Evolutionary conservation across 2,888 invertebrate species (phyloP), one percentile per base, ranked within the genome.

Genomic region (Scaptomyza polygonia): DNA sequence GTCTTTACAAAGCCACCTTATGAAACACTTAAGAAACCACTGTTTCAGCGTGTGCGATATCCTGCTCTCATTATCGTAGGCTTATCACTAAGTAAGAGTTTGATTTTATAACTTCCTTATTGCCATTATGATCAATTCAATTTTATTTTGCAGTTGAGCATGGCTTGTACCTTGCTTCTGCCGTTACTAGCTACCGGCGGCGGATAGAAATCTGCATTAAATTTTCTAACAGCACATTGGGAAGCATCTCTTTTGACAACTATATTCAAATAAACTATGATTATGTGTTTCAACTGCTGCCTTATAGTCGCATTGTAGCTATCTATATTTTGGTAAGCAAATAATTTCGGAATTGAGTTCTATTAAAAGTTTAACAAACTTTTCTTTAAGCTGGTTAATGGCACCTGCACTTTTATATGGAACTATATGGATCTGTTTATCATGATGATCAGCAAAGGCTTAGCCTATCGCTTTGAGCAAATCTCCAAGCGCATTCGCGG

Each of bases 381-480:
- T 12, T 5, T 16, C 0, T 5, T 14, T 1, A 36, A 90, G 90
- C 9, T 86, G 1, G 43, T 83, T 3, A 89, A 88, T 61, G 81
- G 67, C 9, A 52, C 61, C 40, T 88, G 88, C 44, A 95, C 96
- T 0, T 94, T 95, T 53, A 92, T 94, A 2, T 96, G 96, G 96
- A 96, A 95, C 86, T 95, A 94, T 67, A 94, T 95, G 89, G 96
- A 96, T 84, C 88, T 95, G 30, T 94, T 96, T 63, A 94, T 96
- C 18, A 95, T 95, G 81, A 90, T 95, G 57, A 92, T 95, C 34
- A 95, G 96, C 89, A 93, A 94, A 81, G 95, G 95, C 0, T 90
- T 96, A 25, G 92, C 94, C 0, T 94, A 94, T 32, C 93, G 95
- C 32, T 96, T 96, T 76, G 93, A 93, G 54, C 94, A 95, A 86